These are phyloP conservation scores for Heliocidaris tuberculata DNA, from an alignment of 35 echinoderm and acorn worm species.

Conservation along the genomic window DNA sequence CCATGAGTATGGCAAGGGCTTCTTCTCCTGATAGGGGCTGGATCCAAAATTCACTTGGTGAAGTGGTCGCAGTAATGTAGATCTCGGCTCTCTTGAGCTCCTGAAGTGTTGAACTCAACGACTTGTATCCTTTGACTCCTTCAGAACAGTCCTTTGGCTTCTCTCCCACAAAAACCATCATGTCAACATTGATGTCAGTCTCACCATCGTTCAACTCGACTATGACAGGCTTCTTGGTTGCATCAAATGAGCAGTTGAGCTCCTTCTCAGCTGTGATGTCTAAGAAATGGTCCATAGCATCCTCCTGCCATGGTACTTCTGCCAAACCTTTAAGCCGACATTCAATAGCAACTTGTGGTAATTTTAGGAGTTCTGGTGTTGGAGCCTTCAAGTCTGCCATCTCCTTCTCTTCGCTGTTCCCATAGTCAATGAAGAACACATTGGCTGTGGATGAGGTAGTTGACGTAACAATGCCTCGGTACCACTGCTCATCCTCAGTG, in stretches of 20 bases:
- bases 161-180: conserved; percentile 36
- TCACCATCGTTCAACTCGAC: conserved; percentile 46
- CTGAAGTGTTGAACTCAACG: not conserved
- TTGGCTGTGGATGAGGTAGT: conserved; percentile 25
- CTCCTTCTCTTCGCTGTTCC: conserved; percentile 75
- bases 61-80: conserved; percentile 41
- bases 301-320: conserved; percentile 24
- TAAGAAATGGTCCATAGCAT: conserved; percentile 48
- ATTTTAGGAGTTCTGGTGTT: conserved; percentile 55
- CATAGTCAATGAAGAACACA: conserved; percentile 85
- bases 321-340: conserved; percentile 59
- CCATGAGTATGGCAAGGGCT: conserved; percentile 59
- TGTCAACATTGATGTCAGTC: conserved; percentile 62
- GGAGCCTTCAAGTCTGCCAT: conserved; percentile 54
- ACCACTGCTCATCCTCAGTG: conserved; percentile 80
- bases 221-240: not conserved
- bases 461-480: conserved; percentile 72
- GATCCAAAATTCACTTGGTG: conserved; percentile 56
- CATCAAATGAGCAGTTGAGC: conserved; percentile 42
- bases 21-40: conserved; percentile 47
- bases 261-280: conserved; percentile 52
- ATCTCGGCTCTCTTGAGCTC: conserved; percentile 29
- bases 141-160: not conserved
- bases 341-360: conserved; percentile 67
- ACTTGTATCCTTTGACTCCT: not conserved